A percentile compares a stretch with the other conserved stretches of the same genome.
phyloP scores from a whole-genome alignment of 2,113 vertebrate genomes.

The Corvus moneduloides region DNA sequence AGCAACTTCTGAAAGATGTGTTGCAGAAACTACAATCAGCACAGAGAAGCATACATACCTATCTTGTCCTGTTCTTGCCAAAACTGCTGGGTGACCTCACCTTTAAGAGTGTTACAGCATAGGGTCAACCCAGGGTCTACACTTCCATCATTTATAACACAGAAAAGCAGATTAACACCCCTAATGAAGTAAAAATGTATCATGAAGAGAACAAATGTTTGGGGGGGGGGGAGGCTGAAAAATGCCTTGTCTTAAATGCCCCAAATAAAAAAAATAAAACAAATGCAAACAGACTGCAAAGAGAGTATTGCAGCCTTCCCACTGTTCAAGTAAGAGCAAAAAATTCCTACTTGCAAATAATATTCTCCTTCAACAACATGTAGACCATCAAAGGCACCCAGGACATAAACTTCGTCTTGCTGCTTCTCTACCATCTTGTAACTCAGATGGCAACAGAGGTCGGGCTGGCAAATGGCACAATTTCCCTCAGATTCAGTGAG shows the following conservation, averaged over 20 bases:
- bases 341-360: constrained; percentile 54
- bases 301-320: neutral
- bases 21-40: neutral
- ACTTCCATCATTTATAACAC: neutral
- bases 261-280: neutral
- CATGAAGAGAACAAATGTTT: neutral
- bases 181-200: neutral
- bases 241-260: neutral
- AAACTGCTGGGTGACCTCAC: neutral
- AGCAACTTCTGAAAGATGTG: neutral
- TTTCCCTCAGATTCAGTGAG: constrained; percentile 25
- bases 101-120: neutral
- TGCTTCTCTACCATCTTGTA: constrained; percentile 35
- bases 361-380: constrained; percentile 50
- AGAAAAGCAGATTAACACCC: neutral
- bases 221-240: neutral
- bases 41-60: neutral
- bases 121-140: neutral
- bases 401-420: constrained; percentile 32
- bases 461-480: constrained; percentile 35
- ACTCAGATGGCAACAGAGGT: constrained; percentile 59
- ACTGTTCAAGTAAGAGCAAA: neutral
- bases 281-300: neutral
- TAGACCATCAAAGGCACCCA: constrained; percentile 55
- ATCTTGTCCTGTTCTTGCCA: neutral